Evolutionary conservation across 2,113 vertebrate genomes (phyloP).

Genomic region (Coptodon rendalli): DNA sequence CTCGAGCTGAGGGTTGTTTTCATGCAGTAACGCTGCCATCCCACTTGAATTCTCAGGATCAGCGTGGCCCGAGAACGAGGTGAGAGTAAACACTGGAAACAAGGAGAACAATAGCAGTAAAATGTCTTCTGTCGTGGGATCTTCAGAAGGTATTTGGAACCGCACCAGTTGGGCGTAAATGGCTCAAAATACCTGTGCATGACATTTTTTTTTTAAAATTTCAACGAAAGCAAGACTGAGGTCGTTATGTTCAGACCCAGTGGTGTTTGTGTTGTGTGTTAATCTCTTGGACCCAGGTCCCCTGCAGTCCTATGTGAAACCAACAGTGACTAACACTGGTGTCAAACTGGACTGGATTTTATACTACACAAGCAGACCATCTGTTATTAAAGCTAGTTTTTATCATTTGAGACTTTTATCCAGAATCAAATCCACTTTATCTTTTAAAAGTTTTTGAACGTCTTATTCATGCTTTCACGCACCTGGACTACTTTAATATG

Average conservation of each 20-base stretch:
- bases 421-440: too few species aligned
- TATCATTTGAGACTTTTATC: background rate
- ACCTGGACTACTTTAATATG: background rate
- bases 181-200: background rate
- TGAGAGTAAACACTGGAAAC: constrained; percentile 32
- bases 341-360: background rate
- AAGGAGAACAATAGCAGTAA: background rate
- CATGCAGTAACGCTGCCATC: background rate
- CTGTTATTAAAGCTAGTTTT: background rate
- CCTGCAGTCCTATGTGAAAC: background rate
- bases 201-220: background rate
- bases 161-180: background rate
- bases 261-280: background rate
- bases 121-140: background rate
- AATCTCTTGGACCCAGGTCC: background rate
- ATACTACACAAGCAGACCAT: background rate
- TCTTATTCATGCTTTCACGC: background rate
- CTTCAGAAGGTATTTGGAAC: background rate
- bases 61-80: constrained; percentile 8
- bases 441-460: accelerated
- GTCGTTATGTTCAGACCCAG: background rate
- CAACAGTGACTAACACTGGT: background rate
- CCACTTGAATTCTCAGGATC: constrained; percentile 15
- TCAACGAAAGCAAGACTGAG: background rate
- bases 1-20: background rate